Conservation (phyloP, 2,888 invertebrate genomes). For the Himalopsyche anomala region DNA sequence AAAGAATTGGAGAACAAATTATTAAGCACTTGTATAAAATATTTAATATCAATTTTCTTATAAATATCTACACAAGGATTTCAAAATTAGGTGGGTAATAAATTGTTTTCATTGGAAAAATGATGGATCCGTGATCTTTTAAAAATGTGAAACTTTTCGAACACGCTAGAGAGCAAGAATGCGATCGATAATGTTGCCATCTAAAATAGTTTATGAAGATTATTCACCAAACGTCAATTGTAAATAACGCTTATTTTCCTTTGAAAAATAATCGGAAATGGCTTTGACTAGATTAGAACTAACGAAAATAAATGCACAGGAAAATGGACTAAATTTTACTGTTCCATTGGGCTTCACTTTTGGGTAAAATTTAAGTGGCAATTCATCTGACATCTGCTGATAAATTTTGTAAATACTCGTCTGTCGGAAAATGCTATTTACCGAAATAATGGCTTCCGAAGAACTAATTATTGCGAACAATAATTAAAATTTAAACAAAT, state of each 20-base stretch:
- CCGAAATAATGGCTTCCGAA: slow-evolving; percentile 79
- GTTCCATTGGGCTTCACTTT: slow-evolving; percentile 51
- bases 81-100: too few relatives aligned
- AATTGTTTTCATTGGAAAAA: neutral
- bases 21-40: too few relatives aligned
- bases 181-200: slow-evolving; percentile 74
- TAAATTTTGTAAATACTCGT: slow-evolving; percentile 78
- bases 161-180: slow-evolving; percentile 66
- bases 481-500: slow-evolving; percentile 61
- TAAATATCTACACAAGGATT: too few relatives aligned
- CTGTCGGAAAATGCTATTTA: slow-evolving; percentile 78
- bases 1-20: too few relatives aligned
- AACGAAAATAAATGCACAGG: slow-evolving; percentile 46
- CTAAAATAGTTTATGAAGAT: slow-evolving; percentile 67
- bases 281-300: neutral
- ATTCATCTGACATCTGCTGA: slow-evolving; percentile 73
- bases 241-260: slow-evolving; percentile 71
- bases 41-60: too few relatives aligned
- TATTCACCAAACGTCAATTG: slow-evolving; percentile 64
- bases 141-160: slow-evolving; percentile 50
- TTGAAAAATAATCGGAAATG: slow-evolving; percentile 67
- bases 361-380: slow-evolving; percentile 52
- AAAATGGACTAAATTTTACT: slow-evolving; percentile 56
- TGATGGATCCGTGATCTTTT: slow-evolving; percentile 29
- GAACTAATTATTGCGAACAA: slow-evolving; percentile 66